Evolutionary conservation across 1,140 invertebrate species (phyloP).

Genomic region (Drosophila nannoptera): DNA sequence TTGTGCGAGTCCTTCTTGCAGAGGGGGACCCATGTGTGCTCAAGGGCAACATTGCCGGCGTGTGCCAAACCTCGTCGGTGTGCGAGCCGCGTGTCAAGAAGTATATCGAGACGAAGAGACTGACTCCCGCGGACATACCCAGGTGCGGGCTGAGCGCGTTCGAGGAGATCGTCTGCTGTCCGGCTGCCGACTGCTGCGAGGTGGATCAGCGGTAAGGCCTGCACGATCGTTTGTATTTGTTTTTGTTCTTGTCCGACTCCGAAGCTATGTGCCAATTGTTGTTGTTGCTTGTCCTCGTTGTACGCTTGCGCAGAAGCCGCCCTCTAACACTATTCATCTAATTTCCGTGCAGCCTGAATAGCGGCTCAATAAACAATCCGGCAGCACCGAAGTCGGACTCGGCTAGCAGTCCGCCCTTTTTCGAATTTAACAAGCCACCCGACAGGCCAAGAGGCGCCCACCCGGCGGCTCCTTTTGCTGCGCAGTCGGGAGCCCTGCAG

Average conservation of each 20-base stretch:
- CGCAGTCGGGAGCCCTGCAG: too few relatives aligned
- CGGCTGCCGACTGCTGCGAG: conserved; percentile 43
- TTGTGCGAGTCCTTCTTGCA: conserved; percentile 6
- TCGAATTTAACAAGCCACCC: too few relatives aligned
- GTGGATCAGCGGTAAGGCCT: conserved; percentile 24
- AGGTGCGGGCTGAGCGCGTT: conserved; percentile 48
- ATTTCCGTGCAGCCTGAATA: conserved; percentile 27
- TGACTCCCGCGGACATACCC: conserved; percentile 42
- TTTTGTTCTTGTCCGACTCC: conserved; percentile 21
- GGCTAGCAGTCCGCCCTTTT: neutral
- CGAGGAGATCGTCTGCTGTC: conserved; percentile 72
- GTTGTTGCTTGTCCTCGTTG: conserved; percentile 29
- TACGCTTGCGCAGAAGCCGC: conserved; percentile 4
- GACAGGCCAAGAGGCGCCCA: too few relatives aligned
- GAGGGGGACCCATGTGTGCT: conserved; percentile 47
- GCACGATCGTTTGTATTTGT: neutral
- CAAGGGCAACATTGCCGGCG: conserved; percentile 31
- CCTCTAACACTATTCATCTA: conserved; percentile 22
- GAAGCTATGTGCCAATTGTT: conserved; percentile 30
- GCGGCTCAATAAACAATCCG: conserved; percentile 7
- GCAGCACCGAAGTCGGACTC: neutral
- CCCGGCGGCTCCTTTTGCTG: too few relatives aligned
- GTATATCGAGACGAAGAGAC: conserved; percentile 40
- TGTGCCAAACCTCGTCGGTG: conserved; percentile 32
- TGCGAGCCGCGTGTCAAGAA: conserved; percentile 48